Evolutionary conservation across 2,888 invertebrate species (phyloP).

Genomic region (Gastrophysa polygoni): DNA sequence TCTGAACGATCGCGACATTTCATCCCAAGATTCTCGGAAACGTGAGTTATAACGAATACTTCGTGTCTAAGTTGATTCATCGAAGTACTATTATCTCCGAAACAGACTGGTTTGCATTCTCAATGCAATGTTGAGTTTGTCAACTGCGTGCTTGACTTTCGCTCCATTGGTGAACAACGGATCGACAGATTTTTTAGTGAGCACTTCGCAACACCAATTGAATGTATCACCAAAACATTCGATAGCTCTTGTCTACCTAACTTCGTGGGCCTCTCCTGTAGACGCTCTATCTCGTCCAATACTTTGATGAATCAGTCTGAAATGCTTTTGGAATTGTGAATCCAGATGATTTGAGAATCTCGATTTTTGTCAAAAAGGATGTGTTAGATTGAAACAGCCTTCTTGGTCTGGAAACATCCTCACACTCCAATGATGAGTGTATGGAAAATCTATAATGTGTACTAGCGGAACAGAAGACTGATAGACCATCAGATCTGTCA

Average conservation of each 20-base stretch:
- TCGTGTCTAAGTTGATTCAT: not conserved
- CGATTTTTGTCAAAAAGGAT: not conserved
- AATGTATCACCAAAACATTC: not conserved
- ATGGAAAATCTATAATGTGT: not conserved
- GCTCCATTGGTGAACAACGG: not conserved
- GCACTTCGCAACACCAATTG: not conserved
- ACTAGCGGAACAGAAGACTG: not conserved
- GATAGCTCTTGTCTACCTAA: not conserved
- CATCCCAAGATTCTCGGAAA: not conserved
- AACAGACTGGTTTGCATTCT: not conserved
- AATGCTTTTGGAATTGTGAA: not conserved
- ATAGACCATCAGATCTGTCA: not conserved
- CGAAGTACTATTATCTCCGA: not conserved
- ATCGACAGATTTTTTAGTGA: not conserved
- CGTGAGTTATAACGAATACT: not conserved
- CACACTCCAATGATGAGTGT: not conserved
- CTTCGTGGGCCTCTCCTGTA: not conserved
- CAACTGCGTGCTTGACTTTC: not conserved
- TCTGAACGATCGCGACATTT: not conserved
- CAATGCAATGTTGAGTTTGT: not conserved
- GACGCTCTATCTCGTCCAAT: not conserved
- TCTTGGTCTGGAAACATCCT: not conserved
- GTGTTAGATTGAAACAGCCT: not conserved
- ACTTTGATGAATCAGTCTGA: not conserved
- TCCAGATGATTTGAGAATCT: not conserved